Evolutionary conservation across 1,140 invertebrate species (phyloP).

Genomic region (Dendroctonus ponderosae): DNA sequence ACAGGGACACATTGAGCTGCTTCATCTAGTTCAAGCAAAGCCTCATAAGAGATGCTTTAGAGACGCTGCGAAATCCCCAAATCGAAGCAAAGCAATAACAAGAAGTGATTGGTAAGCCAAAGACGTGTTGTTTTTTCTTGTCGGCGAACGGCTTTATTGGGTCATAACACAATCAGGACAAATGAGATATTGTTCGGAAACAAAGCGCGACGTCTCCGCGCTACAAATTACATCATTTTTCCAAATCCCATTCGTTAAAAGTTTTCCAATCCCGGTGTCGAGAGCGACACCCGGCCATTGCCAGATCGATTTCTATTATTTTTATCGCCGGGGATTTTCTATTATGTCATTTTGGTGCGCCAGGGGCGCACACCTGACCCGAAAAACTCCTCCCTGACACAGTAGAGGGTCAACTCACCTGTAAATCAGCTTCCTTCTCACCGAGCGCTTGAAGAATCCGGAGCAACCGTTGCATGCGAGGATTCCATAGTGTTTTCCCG

Average conservation of each 20-base stretch:
- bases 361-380: neutral
- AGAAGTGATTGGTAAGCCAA: too few relatives aligned
- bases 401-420: slow-evolving; percentile 61
- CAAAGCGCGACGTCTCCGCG: slow-evolving; percentile 21
- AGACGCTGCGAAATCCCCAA: too few relatives aligned
- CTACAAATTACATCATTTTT: slow-evolving; percentile 37
- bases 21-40: too few relatives aligned
- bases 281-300: slow-evolving; percentile 27
- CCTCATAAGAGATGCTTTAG: too few relatives aligned
- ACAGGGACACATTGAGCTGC: too few relatives aligned
- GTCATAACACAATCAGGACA: slow-evolving; percentile 31
- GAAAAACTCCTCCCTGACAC: neutral
- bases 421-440: slow-evolving; percentile 95
- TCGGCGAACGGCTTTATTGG: slow-evolving; percentile 12
- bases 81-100: too few relatives aligned
- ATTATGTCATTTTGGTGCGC: slow-evolving; percentile 23
- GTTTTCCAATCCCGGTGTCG: slow-evolving; percentile 37
- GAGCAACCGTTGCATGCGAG: slow-evolving; percentile 99
- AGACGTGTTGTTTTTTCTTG: too few relatives aligned
- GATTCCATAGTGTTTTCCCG: slow-evolving; percentile 97
- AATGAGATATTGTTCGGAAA: slow-evolving; percentile 24
- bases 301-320: slow-evolving; percentile 37
- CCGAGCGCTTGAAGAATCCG: slow-evolving; percentile 97
- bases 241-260: slow-evolving; percentile 38
- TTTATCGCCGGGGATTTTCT: slow-evolving; percentile 31